Evolutionary conservation across 1,140 invertebrate species (phyloP).

Genomic region (Saccostrea cuccullata): DNA sequence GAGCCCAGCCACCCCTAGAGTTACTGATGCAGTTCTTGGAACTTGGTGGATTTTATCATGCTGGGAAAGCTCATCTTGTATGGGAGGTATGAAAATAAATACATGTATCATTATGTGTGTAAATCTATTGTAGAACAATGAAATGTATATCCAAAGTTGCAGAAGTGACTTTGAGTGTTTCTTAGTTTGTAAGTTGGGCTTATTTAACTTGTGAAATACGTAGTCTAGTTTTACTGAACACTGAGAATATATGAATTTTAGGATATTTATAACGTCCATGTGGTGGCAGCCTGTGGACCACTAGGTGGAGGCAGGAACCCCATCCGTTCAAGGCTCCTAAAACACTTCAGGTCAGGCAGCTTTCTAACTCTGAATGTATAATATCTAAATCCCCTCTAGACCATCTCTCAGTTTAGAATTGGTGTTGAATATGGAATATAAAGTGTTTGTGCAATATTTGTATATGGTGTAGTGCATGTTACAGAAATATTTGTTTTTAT

Average conservation of each 20-base stretch:
- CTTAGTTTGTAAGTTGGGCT: too few relatives aligned
- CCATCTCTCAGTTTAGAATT: too few relatives aligned
- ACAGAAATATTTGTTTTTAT: too few relatives aligned
- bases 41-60: conserved; percentile 88
- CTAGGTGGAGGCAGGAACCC: conserved; percentile 76
- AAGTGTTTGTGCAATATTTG: too few relatives aligned
- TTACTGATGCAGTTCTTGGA: conserved; percentile 87
- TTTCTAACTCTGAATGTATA: too few relatives aligned
- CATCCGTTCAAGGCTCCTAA: conserved; percentile 75
- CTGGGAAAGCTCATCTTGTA: conserved; percentile 82
- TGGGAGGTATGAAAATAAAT: conserved; percentile 83
- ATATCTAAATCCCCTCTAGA: too few relatives aligned
- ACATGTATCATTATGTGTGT: not conserved
- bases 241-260: conserved; percentile 43
- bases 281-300: conserved; percentile 78
- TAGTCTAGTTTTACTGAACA: not conserved
- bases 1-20: conserved; percentile 78
- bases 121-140: not conserved
- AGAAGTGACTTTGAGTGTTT: not conserved
- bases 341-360: conserved; percentile 75
- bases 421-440: too few relatives aligned
- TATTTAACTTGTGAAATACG: too few relatives aligned
- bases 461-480: too few relatives aligned
- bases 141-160: not conserved
- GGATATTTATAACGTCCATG: conserved; percentile 76